phyloP scores from a whole-genome alignment of 2,888 invertebrate species.

The Idaea dimidiata region DNA sequence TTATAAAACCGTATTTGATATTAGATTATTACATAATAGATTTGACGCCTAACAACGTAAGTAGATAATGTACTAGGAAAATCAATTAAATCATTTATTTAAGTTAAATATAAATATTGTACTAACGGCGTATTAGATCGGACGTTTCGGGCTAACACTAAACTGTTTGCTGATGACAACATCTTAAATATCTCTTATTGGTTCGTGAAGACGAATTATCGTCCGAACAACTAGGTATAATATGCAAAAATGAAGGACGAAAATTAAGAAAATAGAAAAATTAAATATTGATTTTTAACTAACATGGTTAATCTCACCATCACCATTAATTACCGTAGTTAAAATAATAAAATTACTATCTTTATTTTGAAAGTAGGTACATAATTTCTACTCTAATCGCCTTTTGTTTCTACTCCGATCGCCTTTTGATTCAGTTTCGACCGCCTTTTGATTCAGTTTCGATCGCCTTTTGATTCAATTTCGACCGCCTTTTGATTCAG shows the following conservation, averaged over 20 bases:
- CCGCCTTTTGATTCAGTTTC: no score
- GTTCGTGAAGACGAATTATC: no score
- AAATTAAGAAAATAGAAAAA: no score
- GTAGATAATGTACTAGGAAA: slow-evolving; percentile 17
- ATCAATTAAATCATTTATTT: slow-evolving; percentile 24
- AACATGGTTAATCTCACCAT: not conserved
- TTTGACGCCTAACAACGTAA: not conserved
- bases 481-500: no score
- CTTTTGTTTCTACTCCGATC: no score
- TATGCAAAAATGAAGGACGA: slow-evolving; percentile 1
- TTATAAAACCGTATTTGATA: not conserved
- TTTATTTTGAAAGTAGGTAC: no score
- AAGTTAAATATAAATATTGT: slow-evolving; percentile 32
- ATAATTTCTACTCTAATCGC: no score
- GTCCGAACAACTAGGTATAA: no score
- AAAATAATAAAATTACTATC: slow-evolving; percentile 1
- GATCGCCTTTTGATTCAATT: no score
- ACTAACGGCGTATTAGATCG: slow-evolving; percentile 23
- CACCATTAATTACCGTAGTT: not conserved
- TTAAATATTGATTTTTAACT: slow-evolving; percentile 2
- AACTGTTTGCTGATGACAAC: slow-evolving; percentile 19
- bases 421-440: no score
- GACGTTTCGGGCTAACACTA: slow-evolving; percentile 17
- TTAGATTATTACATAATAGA: not conserved
- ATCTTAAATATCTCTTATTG: not conserved